These are phyloP conservation scores for Lochmaea crataegi DNA, from an alignment of 2,888 invertebrate species.

Conservation along the genomic window DNA sequence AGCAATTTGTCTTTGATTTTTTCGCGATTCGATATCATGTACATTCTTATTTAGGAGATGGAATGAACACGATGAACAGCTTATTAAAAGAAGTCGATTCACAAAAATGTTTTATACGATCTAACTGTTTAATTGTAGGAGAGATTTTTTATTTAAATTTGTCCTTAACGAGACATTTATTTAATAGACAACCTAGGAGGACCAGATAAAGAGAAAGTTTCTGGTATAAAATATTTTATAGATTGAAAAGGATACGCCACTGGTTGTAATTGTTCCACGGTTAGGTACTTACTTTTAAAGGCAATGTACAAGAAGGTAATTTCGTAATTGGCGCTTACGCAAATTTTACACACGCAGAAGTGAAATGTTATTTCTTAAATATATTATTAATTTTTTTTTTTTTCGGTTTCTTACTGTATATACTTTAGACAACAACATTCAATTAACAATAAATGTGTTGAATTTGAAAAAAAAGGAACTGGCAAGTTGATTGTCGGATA, in stretches of 20 bases:
- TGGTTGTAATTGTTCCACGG: slow-evolving; percentile 10
- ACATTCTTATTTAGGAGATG: slow-evolving; percentile 17
- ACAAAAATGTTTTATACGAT: too few relatives aligned
- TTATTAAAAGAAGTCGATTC: slow-evolving; percentile 10
- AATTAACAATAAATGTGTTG: slow-evolving; percentile 14
- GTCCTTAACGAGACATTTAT: too few relatives aligned
- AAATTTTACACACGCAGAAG: slow-evolving; percentile 22
- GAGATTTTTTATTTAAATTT: too few relatives aligned
- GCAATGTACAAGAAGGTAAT: slow-evolving; percentile 18
- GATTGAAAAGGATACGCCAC: not conserved
- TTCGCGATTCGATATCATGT: slow-evolving; percentile 13
- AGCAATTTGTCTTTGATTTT: slow-evolving; percentile 42
- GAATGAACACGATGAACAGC: slow-evolving; percentile 14
- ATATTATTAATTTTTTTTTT: slow-evolving; percentile 17
- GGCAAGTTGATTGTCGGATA: not conserved
- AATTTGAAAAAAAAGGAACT: slow-evolving; percentile 5
- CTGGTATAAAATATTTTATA: too few relatives aligned
- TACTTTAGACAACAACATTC: not conserved
- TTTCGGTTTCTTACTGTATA: not conserved
- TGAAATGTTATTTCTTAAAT: slow-evolving; percentile 26
- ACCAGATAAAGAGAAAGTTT: too few relatives aligned
- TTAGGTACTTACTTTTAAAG: not conserved
- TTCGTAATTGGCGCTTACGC: slow-evolving; percentile 20
- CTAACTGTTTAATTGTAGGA: too few relatives aligned
- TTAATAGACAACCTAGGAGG: too few relatives aligned